Evolutionary conservation across 2,113 vertebrate species (phyloP), one percentile per base, ranked within the genome.

Genomic region (Centrocercus urophasianus): DNA sequence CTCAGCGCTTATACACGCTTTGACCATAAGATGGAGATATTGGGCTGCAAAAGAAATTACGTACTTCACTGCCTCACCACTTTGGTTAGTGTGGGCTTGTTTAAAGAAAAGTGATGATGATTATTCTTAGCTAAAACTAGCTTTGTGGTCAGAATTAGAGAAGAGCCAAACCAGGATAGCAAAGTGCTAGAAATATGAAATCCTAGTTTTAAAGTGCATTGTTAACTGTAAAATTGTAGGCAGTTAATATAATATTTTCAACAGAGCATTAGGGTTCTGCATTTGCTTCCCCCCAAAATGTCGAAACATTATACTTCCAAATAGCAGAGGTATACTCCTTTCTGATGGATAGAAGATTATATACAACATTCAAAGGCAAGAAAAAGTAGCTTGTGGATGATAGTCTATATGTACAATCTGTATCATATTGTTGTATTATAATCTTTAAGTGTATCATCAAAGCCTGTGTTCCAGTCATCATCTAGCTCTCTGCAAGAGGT

Each of bases 21-120:
- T 92, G 85, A 63, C 98, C 98, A 97, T 85, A 60, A 97, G 98
- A 92, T 97, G 98, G 97, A 89, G 94, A 91, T 90, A 73, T 97
- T 97, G 97, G 88, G 94, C 91, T 91, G 52, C 88, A 76, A 95
- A 98, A 97, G 83, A 89, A 95, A 54, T 64, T 36, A 63, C 9
- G 24, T 25, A 10, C 80, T 43, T 59, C 11, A 28, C 82, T 90
- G 45, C 32, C 24, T 61, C 43, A 73, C 24, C 25, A 3, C 59
- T 70, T 90, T 40, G 66, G 88, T 92, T 76, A 75, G 13, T 6
- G 8, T 50, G 52, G 30, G 50, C n/a, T 93, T 81, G 71, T 77
- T 88, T 88, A 83, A 86, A 71, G 72, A 67, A 48, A 66, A 93
- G 64, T 52, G 4, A 36, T 8, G 4, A 59, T 60, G 32, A 57